Base-by-base conservation (phyloP, 2,113 vertebrate species). In the Abramis brama region DNA sequence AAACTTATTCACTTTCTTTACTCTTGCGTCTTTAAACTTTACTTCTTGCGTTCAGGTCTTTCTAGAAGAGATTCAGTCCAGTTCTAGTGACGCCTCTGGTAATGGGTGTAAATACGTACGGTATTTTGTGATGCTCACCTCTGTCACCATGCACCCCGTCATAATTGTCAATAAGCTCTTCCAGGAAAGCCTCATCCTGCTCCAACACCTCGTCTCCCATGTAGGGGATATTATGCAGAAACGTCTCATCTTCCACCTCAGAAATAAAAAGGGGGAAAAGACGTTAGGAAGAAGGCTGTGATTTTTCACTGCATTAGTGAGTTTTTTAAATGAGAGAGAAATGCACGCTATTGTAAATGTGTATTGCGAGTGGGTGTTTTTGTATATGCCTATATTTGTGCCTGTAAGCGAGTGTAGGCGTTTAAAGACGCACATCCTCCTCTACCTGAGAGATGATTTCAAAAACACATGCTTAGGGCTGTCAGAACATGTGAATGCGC, bases 161-260 rank as follows among this genome's bases (percentile, higher is more conserved):
- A 2, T 99, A 99, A 93, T 99, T 99, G 92, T 98, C 99, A 70
- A 99, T 99, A 79, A 99, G 95, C 68, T 99, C 98, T 90, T 99
- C 98, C 83, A 99, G 95, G 89, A 99, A 99, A 39, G 97, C 98
- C 90, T 99, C 98, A 39, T 99, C 98, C 90, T 99, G 97, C 81
- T 99, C 98, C 88, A 99, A 96, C 60, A 98, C 98, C 89, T 97
- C 97, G 0, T 99, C 98, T 0, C 98, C 98, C 98, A 99, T 99
- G 91, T 99, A 99, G 0, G 98, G 98, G 89, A 99, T 99, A 93
- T 99, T 99, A 92, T 98, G 99, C 85, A 99, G 93, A 89, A 99
- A 97, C 0, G 97, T 99, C 91, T 99, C 98, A 89, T 99, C 98
- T 89, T 99, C 98, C 89, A 99, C 98, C 98, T 99, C 89, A 70